Conservation (phyloP, 2,888 invertebrate species). For the Tetramorium bicarinatum region DNA sequence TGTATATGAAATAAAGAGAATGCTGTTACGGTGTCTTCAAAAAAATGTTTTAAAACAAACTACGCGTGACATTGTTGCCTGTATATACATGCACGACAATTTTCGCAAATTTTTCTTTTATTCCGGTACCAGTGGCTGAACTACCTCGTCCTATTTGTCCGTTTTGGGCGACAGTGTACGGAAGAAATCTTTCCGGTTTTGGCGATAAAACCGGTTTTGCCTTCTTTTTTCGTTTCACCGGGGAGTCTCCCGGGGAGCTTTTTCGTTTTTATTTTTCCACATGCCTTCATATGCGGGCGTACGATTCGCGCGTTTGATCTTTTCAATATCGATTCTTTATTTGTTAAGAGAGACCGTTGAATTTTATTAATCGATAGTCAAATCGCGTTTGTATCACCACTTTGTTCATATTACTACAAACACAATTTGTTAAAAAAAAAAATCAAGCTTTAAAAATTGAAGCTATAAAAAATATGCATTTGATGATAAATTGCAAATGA, state of each 20-base stretch:
- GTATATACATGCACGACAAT: conserved; percentile 67
- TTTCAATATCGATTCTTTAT: background rate
- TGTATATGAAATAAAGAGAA: background rate
- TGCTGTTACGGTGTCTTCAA: background rate
- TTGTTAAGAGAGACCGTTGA: background rate
- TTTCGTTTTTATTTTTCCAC: conserved; percentile 66
- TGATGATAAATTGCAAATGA: background rate
- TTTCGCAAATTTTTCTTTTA: conserved; percentile 78
- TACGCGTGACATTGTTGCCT: conserved; percentile 25
- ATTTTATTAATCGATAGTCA: background rate
- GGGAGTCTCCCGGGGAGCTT: conserved; percentile 44
- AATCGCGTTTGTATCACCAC: background rate
- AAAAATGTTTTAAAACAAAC: background rate
- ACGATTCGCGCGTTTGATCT: conserved; percentile 37
- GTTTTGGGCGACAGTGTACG: conserved; percentile 81
- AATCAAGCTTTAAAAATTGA: background rate
- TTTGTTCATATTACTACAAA: background rate
- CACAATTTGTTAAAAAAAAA: background rate
- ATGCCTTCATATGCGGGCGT: conserved; percentile 33
- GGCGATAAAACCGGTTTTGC: conserved; percentile 82
- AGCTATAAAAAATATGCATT: background rate
- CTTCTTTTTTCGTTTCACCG: conserved; percentile 71
- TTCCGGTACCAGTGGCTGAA: conserved; percentile 76
- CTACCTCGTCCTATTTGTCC: conserved; percentile 84
- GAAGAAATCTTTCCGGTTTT: conserved; percentile 85